Evolutionary conservation across 1,140 invertebrate genomes (phyloP).

Genomic region (Adoxophyes honmai): DNA sequence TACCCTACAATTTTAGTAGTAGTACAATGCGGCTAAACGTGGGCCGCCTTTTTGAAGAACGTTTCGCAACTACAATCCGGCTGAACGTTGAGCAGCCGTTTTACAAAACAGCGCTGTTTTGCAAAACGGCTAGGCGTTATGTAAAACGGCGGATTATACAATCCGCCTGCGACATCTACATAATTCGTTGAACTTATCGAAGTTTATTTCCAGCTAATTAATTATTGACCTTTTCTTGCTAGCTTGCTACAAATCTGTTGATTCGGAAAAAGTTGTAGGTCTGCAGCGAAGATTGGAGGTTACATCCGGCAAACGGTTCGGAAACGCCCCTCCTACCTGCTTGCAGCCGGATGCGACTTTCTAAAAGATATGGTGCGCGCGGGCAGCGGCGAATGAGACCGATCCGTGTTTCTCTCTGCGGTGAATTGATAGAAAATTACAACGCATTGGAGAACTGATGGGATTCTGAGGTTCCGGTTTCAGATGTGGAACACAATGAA

Average conservation of each 20-base stretch:
- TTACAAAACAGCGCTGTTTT: no score
- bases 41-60: no score
- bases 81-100: no score
- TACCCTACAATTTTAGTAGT: no score
- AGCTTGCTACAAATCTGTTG: conserved; percentile 4
- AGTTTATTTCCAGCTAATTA: no score
- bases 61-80: no score
- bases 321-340: conserved; percentile 48
- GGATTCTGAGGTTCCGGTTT: conserved; percentile 4
- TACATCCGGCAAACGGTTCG: conserved; percentile 44
- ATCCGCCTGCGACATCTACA: no score
- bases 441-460: neutral
- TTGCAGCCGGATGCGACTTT: conserved; percentile 69
- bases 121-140: no score
- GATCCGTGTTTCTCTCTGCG: conserved; percentile 15
- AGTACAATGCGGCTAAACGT: no score
- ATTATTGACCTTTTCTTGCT: no score
- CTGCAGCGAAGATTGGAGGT: conserved; percentile 23
- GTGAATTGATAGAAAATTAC: conserved; percentile 9
- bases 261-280: conserved; percentile 31
- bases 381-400: conserved; percentile 24
- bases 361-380: conserved; percentile 66
- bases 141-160: no score
- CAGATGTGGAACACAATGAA: neutral
- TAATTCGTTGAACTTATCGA: no score